Percentiles rank a stretch among this genome's conserved stretches.
These are phyloP conservation scores for Chloroclysta siterata DNA, from an alignment of 2,888 invertebrate genomes.

Conservation along the genomic window DNA sequence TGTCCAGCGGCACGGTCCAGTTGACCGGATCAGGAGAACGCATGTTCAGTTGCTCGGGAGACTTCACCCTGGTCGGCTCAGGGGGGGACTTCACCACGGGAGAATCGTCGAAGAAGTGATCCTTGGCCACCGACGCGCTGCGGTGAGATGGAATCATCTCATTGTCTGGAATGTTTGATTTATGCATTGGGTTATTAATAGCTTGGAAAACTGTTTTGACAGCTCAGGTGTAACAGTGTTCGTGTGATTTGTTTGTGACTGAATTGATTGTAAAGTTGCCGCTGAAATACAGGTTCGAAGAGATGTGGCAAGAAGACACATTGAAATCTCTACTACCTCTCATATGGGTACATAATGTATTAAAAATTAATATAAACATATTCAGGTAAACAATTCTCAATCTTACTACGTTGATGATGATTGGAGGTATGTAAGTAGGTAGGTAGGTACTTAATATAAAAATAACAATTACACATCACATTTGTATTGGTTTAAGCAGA, in stretches of 20 bases:
- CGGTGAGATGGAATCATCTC: slow-evolving; percentile 78
- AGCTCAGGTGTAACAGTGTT: not conserved
- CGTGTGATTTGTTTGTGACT: not conserved
- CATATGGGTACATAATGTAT: too few species aligned
- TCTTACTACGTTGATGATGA: too few species aligned
- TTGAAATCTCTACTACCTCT: not conserved
- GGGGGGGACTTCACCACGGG: slow-evolving; percentile 95
- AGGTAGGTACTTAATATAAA: too few species aligned
- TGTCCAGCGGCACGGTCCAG: slow-evolving; percentile 97
- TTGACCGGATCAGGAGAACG: slow-evolving; percentile 97
- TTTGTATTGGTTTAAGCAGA: not conserved
- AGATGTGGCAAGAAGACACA: not conserved
- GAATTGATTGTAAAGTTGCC: not conserved
- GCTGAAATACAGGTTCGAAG: not conserved
- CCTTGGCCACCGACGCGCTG: slow-evolving; percentile 81
- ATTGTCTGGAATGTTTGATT: slow-evolving; percentile 64
- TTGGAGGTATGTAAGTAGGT: too few species aligned
- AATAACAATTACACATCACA: too few species aligned
- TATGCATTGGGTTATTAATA: slow-evolving; percentile 4
- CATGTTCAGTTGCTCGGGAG: slow-evolving; percentile 96
- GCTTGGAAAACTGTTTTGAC: not conserved
- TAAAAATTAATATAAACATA: too few species aligned
- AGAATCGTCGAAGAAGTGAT: slow-evolving; percentile 82
- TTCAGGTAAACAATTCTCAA: too few species aligned
- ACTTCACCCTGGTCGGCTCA: slow-evolving; percentile 96